Conservation (phyloP, 2,888 invertebrate genomes). For the Nephrotoma flavescens region DNA sequence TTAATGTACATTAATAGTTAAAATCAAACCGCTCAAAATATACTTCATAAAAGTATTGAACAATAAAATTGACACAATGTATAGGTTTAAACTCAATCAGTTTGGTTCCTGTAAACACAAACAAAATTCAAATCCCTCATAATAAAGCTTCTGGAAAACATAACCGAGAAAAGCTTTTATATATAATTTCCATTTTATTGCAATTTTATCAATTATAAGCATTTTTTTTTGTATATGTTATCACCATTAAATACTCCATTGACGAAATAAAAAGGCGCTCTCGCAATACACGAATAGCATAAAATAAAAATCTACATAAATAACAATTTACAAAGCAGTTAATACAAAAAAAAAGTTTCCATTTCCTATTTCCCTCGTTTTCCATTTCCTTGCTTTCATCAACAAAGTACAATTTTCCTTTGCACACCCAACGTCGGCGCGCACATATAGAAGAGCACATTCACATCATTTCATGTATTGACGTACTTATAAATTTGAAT, state of each 20-base stretch:
- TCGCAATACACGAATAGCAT: background rate
- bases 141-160: background rate
- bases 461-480: background rate
- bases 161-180: background rate
- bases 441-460: background rate
- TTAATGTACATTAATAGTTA: background rate
- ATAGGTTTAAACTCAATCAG: background rate
- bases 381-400: background rate
- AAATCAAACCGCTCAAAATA: background rate
- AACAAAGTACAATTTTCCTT: background rate
- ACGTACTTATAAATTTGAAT: background rate
- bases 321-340: background rate
- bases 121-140: background rate
- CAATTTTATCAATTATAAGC: background rate
- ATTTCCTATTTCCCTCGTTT: background rate
- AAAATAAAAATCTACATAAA: background rate
- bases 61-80: background rate
- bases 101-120: background rate
- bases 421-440: background rate
- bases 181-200: background rate
- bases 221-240: background rate
- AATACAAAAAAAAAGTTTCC: background rate
- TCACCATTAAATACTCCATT: background rate
- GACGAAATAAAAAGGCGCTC: background rate
- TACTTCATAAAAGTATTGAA: background rate